A percentile compares a stretch with the other conserved stretches of the same genome.
Evolutionary conservation across 2,113 vertebrate genomes (phyloP).

Genomic region (Cynoglossus semilaevis): DNA sequence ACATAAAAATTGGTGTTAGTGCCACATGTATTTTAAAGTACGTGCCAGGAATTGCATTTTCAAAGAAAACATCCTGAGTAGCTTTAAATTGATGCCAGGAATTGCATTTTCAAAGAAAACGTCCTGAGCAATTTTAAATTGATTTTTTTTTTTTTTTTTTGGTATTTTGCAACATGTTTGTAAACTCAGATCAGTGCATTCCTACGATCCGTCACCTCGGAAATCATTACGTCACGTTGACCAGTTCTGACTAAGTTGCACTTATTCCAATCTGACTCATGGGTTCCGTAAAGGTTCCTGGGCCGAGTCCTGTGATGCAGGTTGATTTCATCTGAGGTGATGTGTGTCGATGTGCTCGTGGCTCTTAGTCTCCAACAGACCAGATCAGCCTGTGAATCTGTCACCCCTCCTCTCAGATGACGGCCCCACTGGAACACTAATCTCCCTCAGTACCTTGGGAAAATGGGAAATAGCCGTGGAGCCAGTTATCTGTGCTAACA

Average conservation of each 20-base stretch:
- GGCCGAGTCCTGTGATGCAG: constrained; percentile 61
- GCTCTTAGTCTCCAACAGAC: constrained; percentile 70
- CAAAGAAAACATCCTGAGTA: no score
- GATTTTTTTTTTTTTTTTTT: not conserved
- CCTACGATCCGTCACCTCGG: not conserved
- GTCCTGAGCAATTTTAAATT: no score
- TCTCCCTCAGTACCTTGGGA: constrained; percentile 72
- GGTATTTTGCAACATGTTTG: not conserved
- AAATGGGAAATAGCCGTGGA: constrained; percentile 71
- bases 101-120: no score
- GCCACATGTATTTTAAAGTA: no score
- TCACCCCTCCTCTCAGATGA: constrained; percentile 68
- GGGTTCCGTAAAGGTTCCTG: constrained; percentile 33
- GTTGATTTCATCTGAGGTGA: constrained; percentile 73
- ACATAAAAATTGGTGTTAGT: no score
- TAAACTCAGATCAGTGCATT: not conserved
- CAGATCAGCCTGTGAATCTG: constrained; percentile 80
- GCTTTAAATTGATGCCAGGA: no score
- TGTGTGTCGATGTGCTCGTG: constrained; percentile 45
- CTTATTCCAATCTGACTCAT: constrained; percentile 23
- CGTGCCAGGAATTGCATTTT: no score
- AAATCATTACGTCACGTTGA: constrained; percentile 17
- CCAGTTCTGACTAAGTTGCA: constrained; percentile 14
- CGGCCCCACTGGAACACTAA: constrained; percentile 69
- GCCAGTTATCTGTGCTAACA: constrained; percentile 68